Conservation (phyloP, 2,113 vertebrate genomes). For the Triplophysa siluroides region DNA sequence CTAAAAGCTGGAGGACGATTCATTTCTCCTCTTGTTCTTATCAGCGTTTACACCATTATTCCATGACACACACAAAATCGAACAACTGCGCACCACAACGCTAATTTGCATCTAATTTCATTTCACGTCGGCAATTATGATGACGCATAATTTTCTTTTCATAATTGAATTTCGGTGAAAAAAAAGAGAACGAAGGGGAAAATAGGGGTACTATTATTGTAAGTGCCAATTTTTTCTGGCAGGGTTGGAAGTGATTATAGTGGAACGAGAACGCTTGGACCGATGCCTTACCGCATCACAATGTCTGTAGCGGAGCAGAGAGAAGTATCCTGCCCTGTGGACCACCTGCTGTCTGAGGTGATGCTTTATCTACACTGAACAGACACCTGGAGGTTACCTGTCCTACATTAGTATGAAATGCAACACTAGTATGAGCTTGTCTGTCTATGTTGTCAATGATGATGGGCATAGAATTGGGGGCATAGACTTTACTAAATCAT, state of each 20-base stretch:
- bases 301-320: conserved; percentile 3
- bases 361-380: conserved; percentile 27
- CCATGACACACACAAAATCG: conserved; percentile 20
- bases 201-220: conserved; percentile 48
- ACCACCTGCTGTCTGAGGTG: conserved; percentile 27
- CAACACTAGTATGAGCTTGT: conserved; percentile 7
- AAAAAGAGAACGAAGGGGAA: conserved; percentile 22
- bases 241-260: conserved; percentile 52
- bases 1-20: conserved; percentile 32
- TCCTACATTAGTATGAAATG: conserved; percentile 19
- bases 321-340: conserved; percentile 1
- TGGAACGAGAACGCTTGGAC: conserved; percentile 47
- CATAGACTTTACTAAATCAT: too few relatives aligned
- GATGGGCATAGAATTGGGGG: too few relatives aligned
- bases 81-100: conserved; percentile 43
- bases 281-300: conserved; percentile 38
- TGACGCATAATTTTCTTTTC: conserved; percentile 56
- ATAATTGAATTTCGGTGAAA: conserved; percentile 54
- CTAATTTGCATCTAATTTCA: conserved; percentile 56
- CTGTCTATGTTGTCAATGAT: too few relatives aligned
- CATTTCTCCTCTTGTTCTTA: conserved; percentile 43
- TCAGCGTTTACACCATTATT: conserved; percentile 51
- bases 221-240: conserved; percentile 48
- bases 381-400: conserved; percentile 27
- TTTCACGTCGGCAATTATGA: conserved; percentile 50